A percentile compares a stretch with the other conserved stretches of the same genome.
Conservation (phyloP, 2,797 vertebrate genomes). For the Cheirogaleus major region DNA sequence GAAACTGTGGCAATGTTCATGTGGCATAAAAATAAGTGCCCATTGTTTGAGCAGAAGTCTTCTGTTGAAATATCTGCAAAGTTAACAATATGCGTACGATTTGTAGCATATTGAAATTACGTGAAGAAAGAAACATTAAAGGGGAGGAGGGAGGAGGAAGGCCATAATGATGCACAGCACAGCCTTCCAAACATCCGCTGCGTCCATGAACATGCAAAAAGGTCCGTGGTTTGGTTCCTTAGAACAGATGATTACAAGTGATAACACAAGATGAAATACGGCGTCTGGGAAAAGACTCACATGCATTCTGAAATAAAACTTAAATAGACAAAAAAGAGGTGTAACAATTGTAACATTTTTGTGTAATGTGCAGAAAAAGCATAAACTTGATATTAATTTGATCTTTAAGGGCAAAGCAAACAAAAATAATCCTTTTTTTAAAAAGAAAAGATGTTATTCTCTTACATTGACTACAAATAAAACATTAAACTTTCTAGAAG, state of each 20-base stretch:
- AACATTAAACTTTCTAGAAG: not conserved
- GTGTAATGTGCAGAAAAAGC: not conserved
- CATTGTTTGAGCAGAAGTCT: not conserved
- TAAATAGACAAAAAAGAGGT: too few relatives aligned
- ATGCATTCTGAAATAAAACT: fast-evolving
- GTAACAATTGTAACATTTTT: fast-evolving
- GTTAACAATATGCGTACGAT: fast-evolving
- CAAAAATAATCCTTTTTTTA: not conserved
- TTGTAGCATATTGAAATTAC: fast-evolving
- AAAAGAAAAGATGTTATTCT: not conserved
- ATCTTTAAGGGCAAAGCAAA: not conserved
- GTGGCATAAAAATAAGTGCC: too few relatives aligned
- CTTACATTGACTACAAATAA: not conserved
- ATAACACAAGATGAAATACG: fast-evolving
- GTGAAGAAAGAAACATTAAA: too few relatives aligned
- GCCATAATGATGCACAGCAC: fast-evolving
- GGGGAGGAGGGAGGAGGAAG: not conserved
- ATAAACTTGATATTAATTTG: not conserved
- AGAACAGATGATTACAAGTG: too few relatives aligned
- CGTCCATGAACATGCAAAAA: fast-evolving
- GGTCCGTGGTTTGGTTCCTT: not conserved
- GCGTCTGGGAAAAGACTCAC: fast-evolving
- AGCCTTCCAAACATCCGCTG: fast-evolving
- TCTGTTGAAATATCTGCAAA: too few relatives aligned
- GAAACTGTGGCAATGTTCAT: fast-evolving